Percentiles rank a stretch among this genome's conserved stretches.
Conservation (phyloP, 2,113 vertebrate species). For the Eulacestoma nigropectus region DNA sequence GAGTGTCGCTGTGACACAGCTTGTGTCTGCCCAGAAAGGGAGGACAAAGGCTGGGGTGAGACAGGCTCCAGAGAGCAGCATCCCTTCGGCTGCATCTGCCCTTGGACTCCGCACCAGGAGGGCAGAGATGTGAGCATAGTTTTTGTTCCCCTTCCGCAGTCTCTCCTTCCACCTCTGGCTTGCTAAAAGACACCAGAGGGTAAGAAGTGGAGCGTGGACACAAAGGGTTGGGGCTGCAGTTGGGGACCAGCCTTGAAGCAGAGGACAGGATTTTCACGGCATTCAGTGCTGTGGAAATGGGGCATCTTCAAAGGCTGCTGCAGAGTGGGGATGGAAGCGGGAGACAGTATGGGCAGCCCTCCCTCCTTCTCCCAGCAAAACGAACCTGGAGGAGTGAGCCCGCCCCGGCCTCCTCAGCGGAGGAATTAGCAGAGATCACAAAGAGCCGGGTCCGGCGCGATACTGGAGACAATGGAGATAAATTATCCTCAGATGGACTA, state of each 20-base stretch:
- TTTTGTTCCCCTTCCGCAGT: neutral
- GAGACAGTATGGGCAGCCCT: neutral
- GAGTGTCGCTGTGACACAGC: neutral
- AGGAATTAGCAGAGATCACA: neutral
- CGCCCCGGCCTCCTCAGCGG: neutral
- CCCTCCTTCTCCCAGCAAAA: neutral
- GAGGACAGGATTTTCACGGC: neutral
- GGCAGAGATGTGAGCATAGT: accelerated
- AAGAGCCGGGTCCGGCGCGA: neutral
- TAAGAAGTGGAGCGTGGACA: neutral
- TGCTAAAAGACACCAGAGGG: neutral
- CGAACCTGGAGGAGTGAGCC: neutral
- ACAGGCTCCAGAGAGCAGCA: neutral
- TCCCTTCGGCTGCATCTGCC: neutral
- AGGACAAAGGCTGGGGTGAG: neutral
- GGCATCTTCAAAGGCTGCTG: neutral
- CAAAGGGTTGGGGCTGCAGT: neutral
- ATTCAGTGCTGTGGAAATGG: neutral
- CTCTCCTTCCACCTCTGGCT: neutral
- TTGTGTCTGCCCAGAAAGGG: neutral
- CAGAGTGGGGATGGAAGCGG: neutral
- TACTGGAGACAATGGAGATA: neutral
- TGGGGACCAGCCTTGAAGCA: neutral
- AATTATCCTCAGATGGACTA: neutral
- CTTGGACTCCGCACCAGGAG: neutral